Evolutionary conservation across 2,797 vertebrate species (phyloP).

Genomic region (Hirundo rustica): DNA sequence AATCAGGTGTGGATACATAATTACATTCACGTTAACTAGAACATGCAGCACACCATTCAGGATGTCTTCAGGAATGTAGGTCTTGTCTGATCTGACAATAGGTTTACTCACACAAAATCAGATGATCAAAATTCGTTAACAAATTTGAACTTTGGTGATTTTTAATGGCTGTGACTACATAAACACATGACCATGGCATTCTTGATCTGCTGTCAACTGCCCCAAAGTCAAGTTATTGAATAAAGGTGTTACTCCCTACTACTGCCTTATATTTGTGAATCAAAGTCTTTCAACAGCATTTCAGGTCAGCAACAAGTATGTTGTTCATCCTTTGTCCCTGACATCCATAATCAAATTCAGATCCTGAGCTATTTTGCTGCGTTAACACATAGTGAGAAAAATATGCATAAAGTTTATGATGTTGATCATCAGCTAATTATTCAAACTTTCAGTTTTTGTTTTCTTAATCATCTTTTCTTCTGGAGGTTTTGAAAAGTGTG

Average conservation of each 20-base stretch:
- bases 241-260: background rate
- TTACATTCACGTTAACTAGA: background rate
- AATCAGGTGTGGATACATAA: background rate
- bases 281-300: background rate
- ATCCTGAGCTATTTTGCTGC: background rate
- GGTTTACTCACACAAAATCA: background rate
- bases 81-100: background rate
- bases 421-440: background rate
- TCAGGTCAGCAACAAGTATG: background rate
- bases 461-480: background rate
- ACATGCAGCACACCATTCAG: background rate
- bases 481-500: background rate
- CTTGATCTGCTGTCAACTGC: background rate
- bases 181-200: accelerated
- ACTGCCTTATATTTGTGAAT: background rate
- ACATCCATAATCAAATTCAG: background rate
- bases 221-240: background rate
- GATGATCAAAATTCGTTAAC: background rate
- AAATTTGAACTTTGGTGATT: background rate
- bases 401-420: background rate
- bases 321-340: background rate
- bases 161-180: background rate
- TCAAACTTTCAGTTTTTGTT: background rate
- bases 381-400: background rate
- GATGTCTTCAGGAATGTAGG: background rate